Evolutionary conservation across 2,797 vertebrate species (phyloP).

Genomic region (Rhabdophis nuchalis): DNA sequence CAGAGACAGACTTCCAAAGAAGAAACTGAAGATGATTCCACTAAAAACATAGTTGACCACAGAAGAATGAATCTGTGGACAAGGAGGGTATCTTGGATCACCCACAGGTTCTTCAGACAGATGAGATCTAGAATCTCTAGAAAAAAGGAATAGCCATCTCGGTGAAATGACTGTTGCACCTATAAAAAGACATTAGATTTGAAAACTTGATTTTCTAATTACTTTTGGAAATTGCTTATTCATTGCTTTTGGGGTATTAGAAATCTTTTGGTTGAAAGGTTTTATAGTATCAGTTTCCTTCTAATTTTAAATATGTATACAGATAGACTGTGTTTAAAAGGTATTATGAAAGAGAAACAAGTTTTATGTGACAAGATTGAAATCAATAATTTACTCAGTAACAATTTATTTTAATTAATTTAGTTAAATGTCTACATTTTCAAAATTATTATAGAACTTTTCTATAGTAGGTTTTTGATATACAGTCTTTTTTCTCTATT

Average conservation of each 20-base stretch:
- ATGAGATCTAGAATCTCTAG: neutral
- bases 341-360: neutral
- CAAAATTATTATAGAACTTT: constrained; percentile 8
- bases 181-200: neutral
- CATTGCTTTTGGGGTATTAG: neutral
- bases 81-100: neutral
- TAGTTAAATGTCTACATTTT: neutral
- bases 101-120: neutral
- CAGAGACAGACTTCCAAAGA: constrained; percentile 6
- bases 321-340: neutral
- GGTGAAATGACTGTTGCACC: neutral
- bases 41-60: neutral
- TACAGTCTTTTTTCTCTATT: neutral
- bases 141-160: neutral
- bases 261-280: neutral
- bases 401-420: constrained; percentile 17
- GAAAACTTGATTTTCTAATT: neutral
- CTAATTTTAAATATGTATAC: neutral
- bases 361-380: neutral
- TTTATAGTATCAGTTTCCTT: neutral
- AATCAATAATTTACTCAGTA: constrained; percentile 15
- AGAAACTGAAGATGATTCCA: neutral
- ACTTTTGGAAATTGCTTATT: neutral
- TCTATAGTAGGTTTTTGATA: constrained; percentile 3
- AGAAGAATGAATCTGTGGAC: neutral